Evolutionary conservation across 2,113 vertebrate genomes (phyloP), one percentile per base, ranked within the genome.

Genomic region (Irena cyanogastra): DNA sequence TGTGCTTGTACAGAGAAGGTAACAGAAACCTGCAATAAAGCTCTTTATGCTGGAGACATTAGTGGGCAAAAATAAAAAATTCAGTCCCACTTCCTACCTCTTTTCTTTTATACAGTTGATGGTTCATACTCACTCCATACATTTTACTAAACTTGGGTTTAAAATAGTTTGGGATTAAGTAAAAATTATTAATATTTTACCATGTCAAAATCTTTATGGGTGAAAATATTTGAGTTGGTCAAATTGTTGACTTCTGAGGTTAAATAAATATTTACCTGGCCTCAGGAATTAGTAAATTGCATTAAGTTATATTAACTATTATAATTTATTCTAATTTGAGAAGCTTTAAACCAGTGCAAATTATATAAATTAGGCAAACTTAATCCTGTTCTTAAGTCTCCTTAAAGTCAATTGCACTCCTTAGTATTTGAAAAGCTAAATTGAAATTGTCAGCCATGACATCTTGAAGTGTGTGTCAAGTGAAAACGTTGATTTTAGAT

Each of bases 181-280:
- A 66, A 84, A 93, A 93, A 92, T n/a, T 59, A 83, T 42, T 63
- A 64, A 60, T 59, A 93, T 90, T 87, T 87, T 42, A 88, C 83
- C 68, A 92, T 80, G 63, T 44, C 57, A 71, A 95, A 90, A 92
- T 61, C 37, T 86, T 90, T 87, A 94, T 30, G 45, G 60, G 39
- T 79, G 28, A 89, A 74, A 59, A 92, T 60, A 68, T 21, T 75
- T 85, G 74, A 92, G 79, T 49, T 24, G 93, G 88, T 95, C 86
- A 93, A 94, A 89, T 33, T 71, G 60, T 72, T 87, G 80, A 89
- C 31, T 83, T 89, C 42, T 77, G 76, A 91, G 18, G 59, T 83
- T 68, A 89, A 95, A 79, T 54, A 61, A 52, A 39, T 79, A 19
- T 68, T 75, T 66, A 74, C 44, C 72, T 75, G 69, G 49, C 31